Conservation (phyloP, 2,797 vertebrate genomes). For the Tachyglossus aculeatus region DNA sequence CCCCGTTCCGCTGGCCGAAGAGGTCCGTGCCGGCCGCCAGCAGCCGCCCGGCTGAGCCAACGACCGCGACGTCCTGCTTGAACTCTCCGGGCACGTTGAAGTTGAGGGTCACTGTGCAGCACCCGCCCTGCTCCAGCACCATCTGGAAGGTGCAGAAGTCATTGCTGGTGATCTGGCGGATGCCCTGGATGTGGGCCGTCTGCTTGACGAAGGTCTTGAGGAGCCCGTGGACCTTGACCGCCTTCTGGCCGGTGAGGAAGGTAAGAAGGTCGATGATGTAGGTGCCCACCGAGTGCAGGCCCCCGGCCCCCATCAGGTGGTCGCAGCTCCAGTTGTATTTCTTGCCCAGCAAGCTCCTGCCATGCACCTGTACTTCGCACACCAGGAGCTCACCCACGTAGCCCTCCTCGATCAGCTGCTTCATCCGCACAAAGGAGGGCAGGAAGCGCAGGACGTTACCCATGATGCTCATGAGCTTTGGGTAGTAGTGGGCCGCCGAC, state of each 20-base stretch:
- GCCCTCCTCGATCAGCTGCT: constrained; percentile 94
- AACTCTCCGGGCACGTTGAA: constrained; percentile 97
- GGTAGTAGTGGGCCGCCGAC: constrained; percentile 98
- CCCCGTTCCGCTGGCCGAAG: constrained; percentile 91
- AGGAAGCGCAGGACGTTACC: constrained; percentile 96
- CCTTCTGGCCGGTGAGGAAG: constrained; percentile 93
- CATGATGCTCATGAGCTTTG: constrained; percentile 98
- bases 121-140: constrained; percentile 93
- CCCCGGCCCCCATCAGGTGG: constrained; percentile 96
- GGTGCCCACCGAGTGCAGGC: constrained; percentile 95
- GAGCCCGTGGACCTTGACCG: constrained; percentile 92
- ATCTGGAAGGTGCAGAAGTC: constrained; percentile 99
- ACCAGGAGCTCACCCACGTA: constrained; percentile 93
- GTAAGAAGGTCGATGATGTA: constrained; percentile 98
- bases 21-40: constrained; percentile 89
- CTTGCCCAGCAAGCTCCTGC: constrained; percentile 94
- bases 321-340: constrained; percentile 99
- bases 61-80: constrained; percentile 91
- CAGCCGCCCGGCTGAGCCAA: constrained; percentile 88
- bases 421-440: constrained; percentile 95
- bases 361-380: constrained; percentile 96
- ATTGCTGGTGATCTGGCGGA: constrained; percentile 98
- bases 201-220: constrained; percentile 98
- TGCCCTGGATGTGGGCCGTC: constrained; percentile 94
- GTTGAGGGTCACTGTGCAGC: constrained; percentile 96